Evolutionary conservation across 2,888 invertebrate genomes (phyloP).

Genomic region (Plusia festucae): DNA sequence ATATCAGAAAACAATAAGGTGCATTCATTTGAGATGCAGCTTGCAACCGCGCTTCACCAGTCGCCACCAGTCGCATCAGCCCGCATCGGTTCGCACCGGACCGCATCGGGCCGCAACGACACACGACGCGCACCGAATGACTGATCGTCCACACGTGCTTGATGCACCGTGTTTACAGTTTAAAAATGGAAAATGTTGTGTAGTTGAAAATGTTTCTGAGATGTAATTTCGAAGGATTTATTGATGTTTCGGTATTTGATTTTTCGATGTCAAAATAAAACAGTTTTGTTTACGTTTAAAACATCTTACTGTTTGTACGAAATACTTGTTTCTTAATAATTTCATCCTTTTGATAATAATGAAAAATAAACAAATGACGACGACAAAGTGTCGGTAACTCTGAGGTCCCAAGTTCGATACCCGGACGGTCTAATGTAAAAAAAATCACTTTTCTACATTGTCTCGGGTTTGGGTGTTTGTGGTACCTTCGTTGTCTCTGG

Average conservation of each 20-base stretch:
- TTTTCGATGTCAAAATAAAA: not conserved
- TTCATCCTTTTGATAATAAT: no score
- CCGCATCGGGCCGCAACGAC: conserved; percentile 39
- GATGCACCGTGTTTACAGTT: conserved; percentile 51
- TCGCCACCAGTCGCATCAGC: not conserved
- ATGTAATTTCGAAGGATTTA: not conserved
- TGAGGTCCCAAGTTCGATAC: no score
- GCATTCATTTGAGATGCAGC: conserved; percentile 63
- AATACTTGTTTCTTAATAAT: no score
- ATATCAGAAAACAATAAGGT: conserved; percentile 57
- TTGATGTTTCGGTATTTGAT: not conserved
- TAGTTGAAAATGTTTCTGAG: conserved; percentile 19
- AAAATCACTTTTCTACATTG: no score
- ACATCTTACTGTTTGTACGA: no score
- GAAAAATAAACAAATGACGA: no score
- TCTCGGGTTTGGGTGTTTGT: no score
- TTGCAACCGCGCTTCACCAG: conserved; percentile 48
- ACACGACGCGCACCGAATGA: conserved; percentile 68
- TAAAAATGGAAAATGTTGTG: conserved; percentile 35
- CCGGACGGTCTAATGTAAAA: no score
- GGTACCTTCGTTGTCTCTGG: no score
- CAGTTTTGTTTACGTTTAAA: not conserved
- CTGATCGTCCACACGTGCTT: conserved; percentile 70
- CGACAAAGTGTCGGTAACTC: no score
- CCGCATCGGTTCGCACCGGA: not conserved